Evolutionary conservation across 2,113 vertebrate genomes (phyloP), one percentile per base, ranked within the genome.

Genomic region (Pluvialis apricaria): DNA sequence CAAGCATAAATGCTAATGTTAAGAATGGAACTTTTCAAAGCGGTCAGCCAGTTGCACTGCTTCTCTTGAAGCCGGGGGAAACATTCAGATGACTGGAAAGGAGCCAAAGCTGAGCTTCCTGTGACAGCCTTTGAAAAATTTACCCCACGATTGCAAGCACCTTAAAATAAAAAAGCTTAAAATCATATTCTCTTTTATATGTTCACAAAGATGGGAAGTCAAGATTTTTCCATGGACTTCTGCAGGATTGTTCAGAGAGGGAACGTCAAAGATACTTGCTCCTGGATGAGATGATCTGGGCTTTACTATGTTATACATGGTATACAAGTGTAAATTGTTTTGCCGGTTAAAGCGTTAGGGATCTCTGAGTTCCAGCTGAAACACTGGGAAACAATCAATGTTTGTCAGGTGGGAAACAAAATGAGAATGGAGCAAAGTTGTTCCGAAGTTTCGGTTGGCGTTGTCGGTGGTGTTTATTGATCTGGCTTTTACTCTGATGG

Each of bases 401-500:
- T 82, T 91, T 91, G 70, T 91, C 86, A 90, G 62, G 54, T 62
- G 26, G 51, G 58, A 94, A 58, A 38, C 45, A 80, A 62, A 83
- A 81, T 5, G 1, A 86, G 55, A 94, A 70, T 5, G 64, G 66
- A 88, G 60, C 10, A 58, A 80, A 96, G 58, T 80, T 92, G 32
- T 94, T 73, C 66, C 3, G 6, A 85, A 94, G 66, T 92, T 92
- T 85, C 15, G 2, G 16, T 57, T 87, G 54, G 28, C 5, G 3
- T 72, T 93, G 70, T 61, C 15, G 6, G 52, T 79, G 81, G 9
- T 91, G 15, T 82, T 94, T 85, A 91, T 66, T 62, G 94, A 94
- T 90, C 75, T 60, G 70, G 62, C 66, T 95, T 92, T 87, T 90
- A 82, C 75, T 93, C 78, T 92, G 87, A 86, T 86, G 71, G 78